Percentiles rank a stretch among this genome's conserved stretches.
phyloP scores from a whole-genome alignment of 1,140 invertebrate species.

The Daktulosphaira vitifoliae region DNA sequence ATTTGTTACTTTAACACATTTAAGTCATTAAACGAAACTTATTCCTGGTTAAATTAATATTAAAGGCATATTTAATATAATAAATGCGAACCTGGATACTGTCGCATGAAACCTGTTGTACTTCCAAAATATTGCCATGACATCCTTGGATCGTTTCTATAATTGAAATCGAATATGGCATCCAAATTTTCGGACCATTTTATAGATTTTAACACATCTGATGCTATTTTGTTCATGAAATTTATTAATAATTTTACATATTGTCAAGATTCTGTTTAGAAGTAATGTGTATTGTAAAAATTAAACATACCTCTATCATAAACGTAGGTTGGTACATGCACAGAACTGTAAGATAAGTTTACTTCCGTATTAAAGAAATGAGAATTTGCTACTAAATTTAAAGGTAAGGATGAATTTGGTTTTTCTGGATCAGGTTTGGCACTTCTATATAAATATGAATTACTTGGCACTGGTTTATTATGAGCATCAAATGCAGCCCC shows the following conservation, averaged over 20 bases:
- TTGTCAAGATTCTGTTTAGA: no score
- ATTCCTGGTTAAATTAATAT: no score
- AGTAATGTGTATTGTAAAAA: not conserved
- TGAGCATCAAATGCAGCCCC: slow-evolving; percentile 33
- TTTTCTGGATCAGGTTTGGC: not conserved
- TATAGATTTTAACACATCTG: slow-evolving; percentile 50
- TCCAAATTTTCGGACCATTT: slow-evolving; percentile 77
- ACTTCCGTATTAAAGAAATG: slow-evolving; percentile 74
- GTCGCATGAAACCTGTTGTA: slow-evolving; percentile 87
- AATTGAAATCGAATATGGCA: slow-evolving; percentile 78
- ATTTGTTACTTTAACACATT: no score
- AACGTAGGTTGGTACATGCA: slow-evolving; percentile 93
- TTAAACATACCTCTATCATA: slow-evolving; percentile 68
- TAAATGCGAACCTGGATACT: slow-evolving; percentile 81
- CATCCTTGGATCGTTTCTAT: slow-evolving; percentile 74
- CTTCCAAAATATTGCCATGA: slow-evolving; percentile 97
- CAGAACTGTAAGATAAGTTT: slow-evolving; percentile 74
- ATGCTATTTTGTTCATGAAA: slow-evolving; percentile 44
- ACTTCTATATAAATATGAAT: not conserved
- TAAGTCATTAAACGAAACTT: no score
- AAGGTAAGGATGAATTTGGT: slow-evolving; percentile 8
- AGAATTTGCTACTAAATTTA: slow-evolving; percentile 49
- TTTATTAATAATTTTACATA: no score
- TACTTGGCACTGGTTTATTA: not conserved
- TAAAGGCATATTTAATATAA: no score